Evolutionary conservation across 2,888 invertebrate species (phyloP).

Genomic region (Ochropacha duplaris): DNA sequence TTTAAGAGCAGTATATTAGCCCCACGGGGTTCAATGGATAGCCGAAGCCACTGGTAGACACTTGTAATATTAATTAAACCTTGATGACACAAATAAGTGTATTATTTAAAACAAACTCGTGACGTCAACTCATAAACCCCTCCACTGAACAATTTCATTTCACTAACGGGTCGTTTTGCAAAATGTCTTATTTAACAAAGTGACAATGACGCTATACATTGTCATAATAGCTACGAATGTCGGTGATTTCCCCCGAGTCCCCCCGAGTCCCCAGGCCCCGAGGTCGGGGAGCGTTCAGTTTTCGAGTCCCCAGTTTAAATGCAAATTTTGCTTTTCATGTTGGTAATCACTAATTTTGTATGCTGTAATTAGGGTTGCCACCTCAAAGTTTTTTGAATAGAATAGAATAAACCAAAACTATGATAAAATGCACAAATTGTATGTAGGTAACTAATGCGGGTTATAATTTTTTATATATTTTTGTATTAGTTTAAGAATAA

Average conservation of each 20-base stretch:
- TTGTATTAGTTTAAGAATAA: too few species aligned
- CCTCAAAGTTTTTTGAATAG: background rate
- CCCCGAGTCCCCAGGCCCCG: background rate
- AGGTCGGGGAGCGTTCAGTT: background rate
- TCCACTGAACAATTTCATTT: background rate
- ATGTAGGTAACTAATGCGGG: too few species aligned
- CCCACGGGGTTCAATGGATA: too few species aligned
- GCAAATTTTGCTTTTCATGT: conserved; percentile 26
- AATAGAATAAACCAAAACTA: too few species aligned
- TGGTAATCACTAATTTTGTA: conserved; percentile 22
- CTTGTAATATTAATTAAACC: background rate
- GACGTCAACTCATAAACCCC: background rate
- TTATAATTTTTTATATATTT: too few species aligned
- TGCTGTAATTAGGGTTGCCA: conserved; percentile 5
- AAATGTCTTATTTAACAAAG: conserved; percentile 1
- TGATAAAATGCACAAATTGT: too few species aligned
- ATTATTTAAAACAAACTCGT: background rate
- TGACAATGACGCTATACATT: conserved; percentile 13
- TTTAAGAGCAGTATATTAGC: too few species aligned
- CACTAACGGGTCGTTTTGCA: background rate
- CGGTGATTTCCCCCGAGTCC: conserved; percentile 20
- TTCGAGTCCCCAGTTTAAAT: conserved; percentile 19
- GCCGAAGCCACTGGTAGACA: too few species aligned
- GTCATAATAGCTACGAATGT: conserved; percentile 15
- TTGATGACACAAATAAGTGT: background rate